These are phyloP conservation scores for Nebria salina DNA, from an alignment of 2,888 invertebrate genomes.

Conservation along the genomic window DNA sequence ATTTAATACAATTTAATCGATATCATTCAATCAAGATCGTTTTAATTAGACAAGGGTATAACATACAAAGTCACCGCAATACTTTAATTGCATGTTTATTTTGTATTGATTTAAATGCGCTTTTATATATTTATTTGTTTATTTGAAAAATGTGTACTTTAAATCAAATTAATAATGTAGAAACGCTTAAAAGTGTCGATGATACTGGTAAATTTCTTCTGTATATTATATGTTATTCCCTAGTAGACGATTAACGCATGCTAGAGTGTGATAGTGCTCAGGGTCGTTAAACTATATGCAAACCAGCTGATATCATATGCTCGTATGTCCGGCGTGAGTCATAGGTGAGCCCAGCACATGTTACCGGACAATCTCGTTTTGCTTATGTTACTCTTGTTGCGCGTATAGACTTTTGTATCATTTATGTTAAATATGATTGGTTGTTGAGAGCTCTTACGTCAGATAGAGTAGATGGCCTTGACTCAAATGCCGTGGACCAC, in stretches of 20 bases:
- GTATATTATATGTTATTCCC: not conserved
- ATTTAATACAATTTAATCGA: not conserved
- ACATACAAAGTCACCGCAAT: not conserved
- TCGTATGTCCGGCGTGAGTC: not conserved
- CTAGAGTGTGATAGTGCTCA: conserved; percentile 2
- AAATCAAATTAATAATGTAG: too few relatives aligned
- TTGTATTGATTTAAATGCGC: not conserved
- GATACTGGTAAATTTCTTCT: too few relatives aligned
- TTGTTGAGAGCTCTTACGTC: not conserved
- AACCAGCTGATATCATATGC: conserved; percentile 12
- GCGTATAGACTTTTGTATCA: not conserved
- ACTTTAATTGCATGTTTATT: not conserved
- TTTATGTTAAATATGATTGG: not conserved
- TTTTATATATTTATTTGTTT: too few relatives aligned
- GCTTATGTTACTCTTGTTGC: not conserved
- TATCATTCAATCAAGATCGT: not conserved
- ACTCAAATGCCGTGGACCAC: conserved; percentile 4
- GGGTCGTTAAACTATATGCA: conserved; percentile 21
- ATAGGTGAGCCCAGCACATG: not conserved
- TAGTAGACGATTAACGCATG: not conserved
- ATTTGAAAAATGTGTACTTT: too few relatives aligned
- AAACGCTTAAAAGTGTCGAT: too few relatives aligned
- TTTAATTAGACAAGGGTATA: not conserved
- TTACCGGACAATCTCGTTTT: not conserved
- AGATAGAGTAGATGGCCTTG: conserved; percentile 7